Base-by-base conservation (phyloP, 37 sponge, comb jelly and placozoan species). In the Halichondria panicea region DNA sequence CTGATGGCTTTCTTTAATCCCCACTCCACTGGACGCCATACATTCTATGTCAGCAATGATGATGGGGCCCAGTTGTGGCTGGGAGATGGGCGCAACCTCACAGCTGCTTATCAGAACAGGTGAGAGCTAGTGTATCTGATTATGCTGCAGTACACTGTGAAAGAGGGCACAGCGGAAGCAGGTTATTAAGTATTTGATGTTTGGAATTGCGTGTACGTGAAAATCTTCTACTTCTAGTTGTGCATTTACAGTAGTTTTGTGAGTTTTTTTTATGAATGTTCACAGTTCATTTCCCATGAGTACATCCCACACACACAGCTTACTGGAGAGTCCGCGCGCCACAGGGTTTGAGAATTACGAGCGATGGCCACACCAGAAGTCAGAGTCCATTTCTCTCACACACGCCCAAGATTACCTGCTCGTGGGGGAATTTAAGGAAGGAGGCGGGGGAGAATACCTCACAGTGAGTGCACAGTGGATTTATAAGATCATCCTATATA, bases 1-100 rank as follows among this genome's bases (percentile, higher is more conserved):
- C 76, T 83, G 64, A 72, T 43, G 38, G 83, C 83, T 22, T 88
- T 88, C 79, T 82, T 82, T 67, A 78, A 70, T 19, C 89, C 89
- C 12, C 66, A 84, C 21, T 27, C 60, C 59, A 70, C 68, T 44
- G 89, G 83, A 1, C 27, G 18, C 3, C 83, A 88, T 25, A 71
- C 78, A 21, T 88, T 88, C 67, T 78, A 69, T 25, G 33, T 72
- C 5, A 25, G 74, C 40, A 42, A 43, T 66, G 89, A 88, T 56
- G 83, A 82, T 32, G 7, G 44, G 30, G 78, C 44, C 25, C 74
- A 42, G 32, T 42, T 88, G 27, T 71, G 28, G 24, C 12, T 82
- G 2, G 35, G 73, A 36, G n/a, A 32, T 3, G 63, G 72, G 22
- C 52, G 33, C 41, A 88, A 88, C 66, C 77, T 88, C 41, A 72